Base-by-base conservation (phyloP, 2,888 invertebrate genomes). In the Plebejus anna region DNA sequence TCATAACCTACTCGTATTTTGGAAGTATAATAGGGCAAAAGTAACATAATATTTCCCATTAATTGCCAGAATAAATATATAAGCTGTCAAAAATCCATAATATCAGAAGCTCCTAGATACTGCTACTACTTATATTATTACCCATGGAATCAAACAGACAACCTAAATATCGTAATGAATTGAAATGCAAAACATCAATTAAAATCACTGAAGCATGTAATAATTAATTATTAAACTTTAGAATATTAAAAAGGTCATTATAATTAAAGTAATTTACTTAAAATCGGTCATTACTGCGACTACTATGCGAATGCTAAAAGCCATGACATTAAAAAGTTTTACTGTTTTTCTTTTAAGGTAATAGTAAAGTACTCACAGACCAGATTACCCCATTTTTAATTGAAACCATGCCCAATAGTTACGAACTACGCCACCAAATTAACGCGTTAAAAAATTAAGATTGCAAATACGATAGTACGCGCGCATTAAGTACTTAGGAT, bases 191-290 rank as follows among this genome's bases (percentile, higher is more conserved):
- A 51, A 51, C 73, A 51, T 73, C 73, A 16, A 51, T 51, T 42
- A 42, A n/a, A 28, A 55, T 51, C 51, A 55, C 32, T 32, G 28
- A 73, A 28, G 73, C 73, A 32, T 73, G 55, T 32, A 55, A 73
- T 73, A 28, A 55, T 73, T 51, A 73, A 73, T 16, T 16, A 73
- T 32, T 51, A 22, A 22, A 22, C 22, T 22, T 22, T 22, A 47
- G 71, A 38, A 71, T 71, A 71, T 28, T 73, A 32, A 73, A 73
- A 73, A 73, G 73, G 51, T 73, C 73, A 51, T 32, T 73, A 55
- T 73, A 73, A 73, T 73, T 51, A 13, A 73, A 22, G 13, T 55
- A 73, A 73, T 73, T 73, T 73, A 73, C 51, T 51, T 51, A 16
- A 73, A 51, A 73, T 73, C 51, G 73, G 73, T 51, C 51, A 73